Evolutionary conservation across 2,797 vertebrate species (phyloP).

Genomic region (Oreortyx pictus): DNA sequence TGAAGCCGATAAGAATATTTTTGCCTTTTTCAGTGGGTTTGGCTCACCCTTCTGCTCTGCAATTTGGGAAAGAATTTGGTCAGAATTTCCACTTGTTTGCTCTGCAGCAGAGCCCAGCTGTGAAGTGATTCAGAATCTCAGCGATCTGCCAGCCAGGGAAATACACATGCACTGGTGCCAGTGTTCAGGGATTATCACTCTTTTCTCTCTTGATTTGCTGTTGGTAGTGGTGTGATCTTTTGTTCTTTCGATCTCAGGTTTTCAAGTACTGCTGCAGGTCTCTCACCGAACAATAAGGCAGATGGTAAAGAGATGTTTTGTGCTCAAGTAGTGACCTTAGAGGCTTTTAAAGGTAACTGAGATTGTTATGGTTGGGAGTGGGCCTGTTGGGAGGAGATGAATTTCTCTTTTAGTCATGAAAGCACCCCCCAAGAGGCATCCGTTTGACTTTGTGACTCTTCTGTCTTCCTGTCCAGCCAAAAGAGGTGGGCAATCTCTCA

Average conservation of each 20-base stretch:
- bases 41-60: neutral
- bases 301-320: neutral
- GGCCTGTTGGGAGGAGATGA: neutral
- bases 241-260: neutral
- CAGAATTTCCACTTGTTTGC: constrained; percentile 9
- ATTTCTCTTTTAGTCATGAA: neutral
- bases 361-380: neutral
- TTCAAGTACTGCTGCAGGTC: neutral
- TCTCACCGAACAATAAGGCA: neutral
- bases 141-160: neutral
- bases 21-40: neutral
- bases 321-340: neutral
- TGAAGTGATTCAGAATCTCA: neutral
- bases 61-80: neutral
- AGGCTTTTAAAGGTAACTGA: neutral
- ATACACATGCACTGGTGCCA: rapidly evolving
- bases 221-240: neutral
- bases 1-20: neutral
- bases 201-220: neutral
- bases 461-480: neutral
- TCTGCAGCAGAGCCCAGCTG: neutral
- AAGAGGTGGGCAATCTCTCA: neutral
- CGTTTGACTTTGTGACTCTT: neutral
- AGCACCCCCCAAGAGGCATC: neutral
- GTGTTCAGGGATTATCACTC: neutral